Evolutionary conservation across 1,140 invertebrate species (phyloP), one percentile per base, ranked within the genome.

Genomic region (Trichogramma pretiosum): DNA sequence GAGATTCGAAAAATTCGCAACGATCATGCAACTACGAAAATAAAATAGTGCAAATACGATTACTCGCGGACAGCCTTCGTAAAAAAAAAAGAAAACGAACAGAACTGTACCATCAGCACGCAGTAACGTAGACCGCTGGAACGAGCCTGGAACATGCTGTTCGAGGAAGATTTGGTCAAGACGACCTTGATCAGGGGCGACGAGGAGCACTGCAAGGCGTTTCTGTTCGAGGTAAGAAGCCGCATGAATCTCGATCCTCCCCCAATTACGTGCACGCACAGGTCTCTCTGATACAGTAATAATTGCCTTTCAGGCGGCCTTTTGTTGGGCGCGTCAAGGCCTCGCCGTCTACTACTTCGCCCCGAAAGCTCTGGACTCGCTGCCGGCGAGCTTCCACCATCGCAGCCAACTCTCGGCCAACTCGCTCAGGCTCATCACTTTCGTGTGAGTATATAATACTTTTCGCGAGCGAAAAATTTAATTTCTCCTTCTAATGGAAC

Each of bases 241-340:
- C 19, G n/a, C 28, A 46, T 46, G 23, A 2, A 3, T 40, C 24
- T 26, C 17, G 9, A n/a, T 26, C 3, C 5, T 4, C 3, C 0
- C 22, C 21, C 22, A 1, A 32, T 19, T 5, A n/a, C n/a, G 8
- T 42, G 19, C 5, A 14, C n/a, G n/a, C n/a, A n/a, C n/a, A n/a
- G 7, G 26, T 28, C 13, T 34, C 16, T 9, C 14, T 9, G 10
- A 34, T 34, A 34, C 11, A 3, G 28, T 8, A 21, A 32, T 18
- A 32, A 42, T 38, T 38, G 3, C 33, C 11, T 42, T 30, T 11
- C 37, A 71, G 67, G 52, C 53, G n/a, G 67, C 68, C 14, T 60
- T 66, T 54, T 56, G 66, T 35, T 67, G 66, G 57, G 67, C 67
- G 10, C 60, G 68, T 43, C 45, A 61, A 48, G 67, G 65, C 35